phyloP scores from a whole-genome alignment of 2,797 vertebrate species.

The Rhinatrema bivittatum region DNA sequence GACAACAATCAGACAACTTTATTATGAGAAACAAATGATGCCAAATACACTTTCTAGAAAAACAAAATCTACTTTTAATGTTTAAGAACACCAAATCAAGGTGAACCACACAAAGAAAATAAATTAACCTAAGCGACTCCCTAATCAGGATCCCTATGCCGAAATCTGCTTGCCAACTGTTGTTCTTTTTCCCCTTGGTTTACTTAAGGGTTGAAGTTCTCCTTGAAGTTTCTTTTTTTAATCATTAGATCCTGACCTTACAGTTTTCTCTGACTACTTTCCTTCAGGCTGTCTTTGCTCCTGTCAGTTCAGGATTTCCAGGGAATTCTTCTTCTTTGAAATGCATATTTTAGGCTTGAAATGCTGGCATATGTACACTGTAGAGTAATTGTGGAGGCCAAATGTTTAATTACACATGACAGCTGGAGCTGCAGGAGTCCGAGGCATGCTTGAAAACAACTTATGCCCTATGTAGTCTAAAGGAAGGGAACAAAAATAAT shows the following conservation, averaged over 20 bases:
- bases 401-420: slow-evolving; percentile 99
- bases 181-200: slow-evolving; percentile 72
- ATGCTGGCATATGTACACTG: slow-evolving; percentile 88
- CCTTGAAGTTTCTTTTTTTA: slow-evolving; percentile 82
- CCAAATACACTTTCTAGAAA: too few species aligned
- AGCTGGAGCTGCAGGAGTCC: slow-evolving; percentile 87
- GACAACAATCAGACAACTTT: too few species aligned
- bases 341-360: slow-evolving; percentile 85
- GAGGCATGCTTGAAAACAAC: slow-evolving; percentile 66
- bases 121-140: slow-evolving; percentile 69
- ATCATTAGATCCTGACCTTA: slow-evolving; percentile 85
- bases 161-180: slow-evolving; percentile 72
- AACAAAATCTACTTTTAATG: too few species aligned
- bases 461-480: slow-evolving; percentile 62
- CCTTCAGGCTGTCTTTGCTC: slow-evolving; percentile 76
- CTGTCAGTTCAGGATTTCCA: slow-evolving; percentile 91
- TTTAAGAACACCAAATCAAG: slow-evolving; percentile 56
- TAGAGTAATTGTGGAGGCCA: slow-evolving; percentile 92
- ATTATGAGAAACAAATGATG: too few species aligned
- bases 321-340: slow-evolving; percentile 89
- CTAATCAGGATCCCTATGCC: slow-evolving; percentile 61
- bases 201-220: slow-evolving; percentile 74
- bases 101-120: slow-evolving; percentile 69
- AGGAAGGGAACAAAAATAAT: slow-evolving; percentile 56
- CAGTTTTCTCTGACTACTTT: slow-evolving; percentile 72